A percentile compares a stretch with the other conserved stretches of the same genome.
phyloP scores from a whole-genome alignment of 1,140 invertebrate genomes.

The Drosophila mojavensis region DNA sequence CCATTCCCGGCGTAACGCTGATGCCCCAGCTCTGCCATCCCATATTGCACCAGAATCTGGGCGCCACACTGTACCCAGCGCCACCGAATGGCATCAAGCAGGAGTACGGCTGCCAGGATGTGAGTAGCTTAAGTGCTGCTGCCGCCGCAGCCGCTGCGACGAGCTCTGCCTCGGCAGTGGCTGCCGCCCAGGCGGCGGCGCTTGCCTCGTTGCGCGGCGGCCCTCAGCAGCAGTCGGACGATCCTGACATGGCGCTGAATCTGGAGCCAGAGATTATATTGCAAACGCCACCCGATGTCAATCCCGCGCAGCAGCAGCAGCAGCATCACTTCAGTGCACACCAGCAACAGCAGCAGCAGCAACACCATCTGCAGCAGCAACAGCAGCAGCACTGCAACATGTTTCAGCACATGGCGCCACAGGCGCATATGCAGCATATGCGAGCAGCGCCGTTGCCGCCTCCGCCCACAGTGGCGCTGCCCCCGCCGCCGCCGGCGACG shows the following conservation, averaged over 20 bases:
- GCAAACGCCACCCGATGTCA: conserved; percentile 73
- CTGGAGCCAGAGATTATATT: conserved; percentile 79
- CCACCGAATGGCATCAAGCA: conserved; percentile 80
- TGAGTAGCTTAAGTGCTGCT: conserved; percentile 49
- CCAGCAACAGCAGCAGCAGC: conserved; percentile 61
- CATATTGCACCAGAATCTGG: conserved; percentile 78
- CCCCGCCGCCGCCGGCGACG: conserved; percentile 54
- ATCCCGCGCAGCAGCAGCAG: conserved; percentile 73
- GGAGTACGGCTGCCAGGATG: conserved; percentile 71
- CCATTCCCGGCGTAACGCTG: conserved; percentile 73
- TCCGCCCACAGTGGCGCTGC: conserved; percentile 47
- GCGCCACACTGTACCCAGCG: conserved; percentile 68
- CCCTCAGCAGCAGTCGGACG: conserved; percentile 46
- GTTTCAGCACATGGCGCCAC: conserved; percentile 81
- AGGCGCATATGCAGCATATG: conserved; percentile 78
- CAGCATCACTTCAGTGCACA: conserved; percentile 67
- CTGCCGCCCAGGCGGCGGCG: conserved; percentile 57
- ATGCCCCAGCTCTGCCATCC: conserved; percentile 82
- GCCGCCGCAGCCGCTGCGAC: conserved; percentile 37
- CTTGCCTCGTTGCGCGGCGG: conserved; percentile 53
- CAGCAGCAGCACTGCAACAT: conserved; percentile 80
- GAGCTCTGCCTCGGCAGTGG: conserved; percentile 59
- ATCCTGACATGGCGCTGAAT: conserved; percentile 74
- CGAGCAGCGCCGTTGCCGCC: conserved; percentile 62
- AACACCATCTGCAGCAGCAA: conserved; percentile 62